Conservation (phyloP, 2,797 vertebrate species). For the Hydrophis major region DNA sequence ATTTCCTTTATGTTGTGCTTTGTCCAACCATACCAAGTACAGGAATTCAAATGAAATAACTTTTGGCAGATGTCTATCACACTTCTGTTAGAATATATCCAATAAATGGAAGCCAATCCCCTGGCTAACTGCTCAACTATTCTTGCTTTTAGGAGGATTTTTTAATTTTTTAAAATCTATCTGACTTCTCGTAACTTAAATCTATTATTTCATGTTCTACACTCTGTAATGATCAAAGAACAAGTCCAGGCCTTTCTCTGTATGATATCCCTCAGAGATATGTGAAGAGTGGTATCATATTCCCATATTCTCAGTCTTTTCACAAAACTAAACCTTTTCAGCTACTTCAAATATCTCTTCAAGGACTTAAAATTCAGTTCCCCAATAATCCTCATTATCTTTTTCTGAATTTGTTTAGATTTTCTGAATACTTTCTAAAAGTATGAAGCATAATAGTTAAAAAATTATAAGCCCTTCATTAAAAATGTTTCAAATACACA, state of each 20-base stretch:
- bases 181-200: neutral
- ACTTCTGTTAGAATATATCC: neutral
- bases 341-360: neutral
- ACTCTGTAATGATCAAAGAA: neutral
- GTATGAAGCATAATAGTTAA: neutral
- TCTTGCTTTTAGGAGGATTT: neutral
- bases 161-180: neutral
- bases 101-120: neutral
- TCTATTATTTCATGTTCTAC: neutral
- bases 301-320: neutral
- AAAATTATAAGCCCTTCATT: neutral
- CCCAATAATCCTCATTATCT: neutral
- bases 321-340: neutral
- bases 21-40: neutral
- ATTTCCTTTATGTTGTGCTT: neutral
- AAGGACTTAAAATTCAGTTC: neutral
- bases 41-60: neutral
- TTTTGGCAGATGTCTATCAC: neutral
- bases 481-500: neutral
- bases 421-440: neutral
- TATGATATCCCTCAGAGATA: neutral
- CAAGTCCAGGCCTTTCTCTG: neutral
- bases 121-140: neutral
- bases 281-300: neutral
- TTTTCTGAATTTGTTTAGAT: neutral